phyloP scores from a whole-genome alignment of 1,140 invertebrate genomes.

The Zaprionus nigranus region DNA sequence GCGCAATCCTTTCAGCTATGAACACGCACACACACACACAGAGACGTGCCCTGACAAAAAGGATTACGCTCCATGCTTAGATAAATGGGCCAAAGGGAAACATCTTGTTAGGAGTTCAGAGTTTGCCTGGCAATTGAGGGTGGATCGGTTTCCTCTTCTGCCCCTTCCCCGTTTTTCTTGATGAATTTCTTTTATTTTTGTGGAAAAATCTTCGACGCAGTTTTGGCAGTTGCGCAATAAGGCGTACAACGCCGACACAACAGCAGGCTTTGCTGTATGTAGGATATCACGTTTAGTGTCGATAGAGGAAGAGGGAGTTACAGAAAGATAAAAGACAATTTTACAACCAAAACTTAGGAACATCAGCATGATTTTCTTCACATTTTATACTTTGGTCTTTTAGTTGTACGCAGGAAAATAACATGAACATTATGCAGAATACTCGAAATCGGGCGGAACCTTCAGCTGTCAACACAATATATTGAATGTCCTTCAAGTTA shows the following conservation, averaged over 20 bases:
- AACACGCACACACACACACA: constrained; percentile 45
- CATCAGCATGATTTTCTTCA: neutral
- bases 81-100: constrained; percentile 59
- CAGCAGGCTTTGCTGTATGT: constrained; percentile 21
- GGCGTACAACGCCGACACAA: constrained; percentile 70
- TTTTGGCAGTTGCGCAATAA: constrained; percentile 80
- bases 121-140: constrained; percentile 65
- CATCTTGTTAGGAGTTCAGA: constrained; percentile 69
- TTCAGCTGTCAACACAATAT: constrained; percentile 55
- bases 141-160: constrained; percentile 70
- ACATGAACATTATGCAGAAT: neutral
- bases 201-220: constrained; percentile 60
- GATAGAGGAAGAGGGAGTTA: neutral
- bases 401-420: neutral
- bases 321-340: constrained; percentile 45
- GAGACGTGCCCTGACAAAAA: constrained; percentile 77
- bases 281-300: constrained; percentile 55
- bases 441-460: constrained; percentile 15
- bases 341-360: constrained; percentile 11
- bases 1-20: constrained; percentile 69
- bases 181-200: constrained; percentile 54
- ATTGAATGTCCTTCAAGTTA: constrained; percentile 54
- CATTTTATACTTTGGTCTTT: neutral
- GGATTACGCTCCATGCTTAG: constrained; percentile 80
- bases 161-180: constrained; percentile 50